A percentile compares a stretch with the other conserved stretches of the same genome.
Evolutionary conservation across 2,888 invertebrate genomes (phyloP).

Genomic region (Pyrrhia umbra): DNA sequence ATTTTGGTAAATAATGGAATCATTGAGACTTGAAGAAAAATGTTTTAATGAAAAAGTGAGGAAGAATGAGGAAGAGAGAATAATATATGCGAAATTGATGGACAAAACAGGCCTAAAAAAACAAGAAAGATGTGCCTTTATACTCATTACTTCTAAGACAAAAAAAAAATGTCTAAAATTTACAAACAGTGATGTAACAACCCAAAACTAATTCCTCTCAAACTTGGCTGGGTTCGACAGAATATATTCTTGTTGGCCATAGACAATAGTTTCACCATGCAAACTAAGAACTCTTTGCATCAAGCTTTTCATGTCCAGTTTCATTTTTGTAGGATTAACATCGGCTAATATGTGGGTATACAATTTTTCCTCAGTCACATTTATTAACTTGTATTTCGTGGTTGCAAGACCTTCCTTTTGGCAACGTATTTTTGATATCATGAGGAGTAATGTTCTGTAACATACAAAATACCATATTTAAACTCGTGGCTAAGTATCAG

Average conservation of each 20-base stretch:
- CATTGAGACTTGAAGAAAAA: background rate
- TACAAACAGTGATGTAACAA: background rate
- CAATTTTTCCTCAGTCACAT: conserved; percentile 91
- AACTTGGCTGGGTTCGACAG: background rate
- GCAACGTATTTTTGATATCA: conserved; percentile 93
- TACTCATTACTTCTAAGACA: too few species aligned
- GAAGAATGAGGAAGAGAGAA: too few species aligned
- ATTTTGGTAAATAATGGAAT: background rate
- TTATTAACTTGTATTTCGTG: conserved; percentile 92
- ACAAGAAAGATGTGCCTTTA: too few species aligned
- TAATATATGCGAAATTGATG: too few species aligned
- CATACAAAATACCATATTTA: too few species aligned
- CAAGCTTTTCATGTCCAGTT: conserved; percentile 33
- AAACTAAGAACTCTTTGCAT: conserved; percentile 17
- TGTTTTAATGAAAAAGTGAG: too few species aligned
- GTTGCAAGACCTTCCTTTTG: conserved; percentile 94
- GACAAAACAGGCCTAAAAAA: too few species aligned
- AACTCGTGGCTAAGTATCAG: too few species aligned
- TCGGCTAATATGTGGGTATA: conserved; percentile 94
- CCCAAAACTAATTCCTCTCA: background rate
- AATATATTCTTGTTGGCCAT: background rate
- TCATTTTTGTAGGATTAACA: conserved; percentile 79
- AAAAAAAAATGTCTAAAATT: background rate
- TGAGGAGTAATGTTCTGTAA: conserved; percentile 94
- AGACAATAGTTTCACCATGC: conserved; percentile 12